These are phyloP conservation scores for Greenwoodochromis staneri DNA, from an alignment of 2,113 vertebrate genomes.

Conservation along the genomic window DNA sequence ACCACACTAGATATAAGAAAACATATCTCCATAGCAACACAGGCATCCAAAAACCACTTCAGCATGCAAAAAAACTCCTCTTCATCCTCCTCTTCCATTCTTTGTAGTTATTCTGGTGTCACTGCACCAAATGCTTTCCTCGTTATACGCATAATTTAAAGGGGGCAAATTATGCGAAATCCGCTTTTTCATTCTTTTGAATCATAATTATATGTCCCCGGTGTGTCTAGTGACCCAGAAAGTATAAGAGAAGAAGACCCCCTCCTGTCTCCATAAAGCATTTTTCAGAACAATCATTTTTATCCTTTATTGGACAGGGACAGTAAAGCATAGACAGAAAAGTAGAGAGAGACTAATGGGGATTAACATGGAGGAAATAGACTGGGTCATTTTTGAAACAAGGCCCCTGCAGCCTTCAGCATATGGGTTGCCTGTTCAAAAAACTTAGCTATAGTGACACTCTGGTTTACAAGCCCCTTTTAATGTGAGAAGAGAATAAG, in stretches of 20 bases:
- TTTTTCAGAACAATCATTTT: neutral
- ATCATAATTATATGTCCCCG: neutral
- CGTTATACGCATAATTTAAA: neutral
- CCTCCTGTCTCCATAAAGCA: neutral
- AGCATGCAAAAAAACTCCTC: neutral
- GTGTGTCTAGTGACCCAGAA: neutral
- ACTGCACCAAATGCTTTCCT: neutral
- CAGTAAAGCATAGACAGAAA: neutral
- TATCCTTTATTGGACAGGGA: neutral
- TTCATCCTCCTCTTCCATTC: neutral
- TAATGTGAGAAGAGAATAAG: neutral
- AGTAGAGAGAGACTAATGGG: neutral
- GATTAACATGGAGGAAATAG: neutral
- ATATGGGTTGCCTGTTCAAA: neutral
- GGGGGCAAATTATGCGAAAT: neutral
- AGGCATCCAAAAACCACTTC: neutral
- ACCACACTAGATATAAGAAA: neutral
- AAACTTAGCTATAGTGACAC: neutral
- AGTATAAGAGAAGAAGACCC: neutral
- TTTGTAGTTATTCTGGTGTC: neutral
- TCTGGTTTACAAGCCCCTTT: accelerated
- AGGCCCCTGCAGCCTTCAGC: neutral
- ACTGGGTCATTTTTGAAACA: neutral
- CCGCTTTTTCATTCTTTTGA: neutral
- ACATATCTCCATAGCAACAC: conserved; percentile 21